phyloP scores from a whole-genome alignment of 2,113 vertebrate genomes.

The Strix aluco region DNA sequence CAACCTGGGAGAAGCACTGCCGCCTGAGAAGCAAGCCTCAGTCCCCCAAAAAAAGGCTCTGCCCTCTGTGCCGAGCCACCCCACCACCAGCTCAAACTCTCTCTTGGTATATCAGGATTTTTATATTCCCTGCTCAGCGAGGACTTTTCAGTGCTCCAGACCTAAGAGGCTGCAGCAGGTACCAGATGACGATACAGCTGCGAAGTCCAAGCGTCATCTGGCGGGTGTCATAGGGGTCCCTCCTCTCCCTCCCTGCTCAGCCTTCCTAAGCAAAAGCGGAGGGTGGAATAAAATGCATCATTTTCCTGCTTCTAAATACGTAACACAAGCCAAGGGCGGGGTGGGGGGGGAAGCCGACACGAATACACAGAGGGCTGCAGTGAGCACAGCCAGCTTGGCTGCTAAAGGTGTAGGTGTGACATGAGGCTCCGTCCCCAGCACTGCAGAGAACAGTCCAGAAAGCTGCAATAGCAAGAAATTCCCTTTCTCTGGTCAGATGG shows the following conservation, averaged over 20 bases:
- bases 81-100: not conserved
- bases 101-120: fast-evolving
- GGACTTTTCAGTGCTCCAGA: not conserved
- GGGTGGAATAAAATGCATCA: fast-evolving
- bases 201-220: not conserved
- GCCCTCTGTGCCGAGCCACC: not conserved
- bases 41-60: not conserved
- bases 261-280: not conserved
- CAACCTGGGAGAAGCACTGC: not conserved
- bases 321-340: not conserved
- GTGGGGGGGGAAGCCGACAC: not conserved
- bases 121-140: not conserved
- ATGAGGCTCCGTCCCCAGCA: not conserved
- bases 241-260: not conserved
- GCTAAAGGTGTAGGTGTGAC: not conserved
- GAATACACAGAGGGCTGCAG: not conserved
- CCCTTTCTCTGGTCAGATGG: not conserved
- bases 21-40: not conserved
- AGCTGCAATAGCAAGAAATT: not conserved
- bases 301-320: not conserved
- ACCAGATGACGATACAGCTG: not conserved
- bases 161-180: not conserved
- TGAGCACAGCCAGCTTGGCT: not conserved
- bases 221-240: not conserved
- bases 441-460: not conserved